phyloP scores from a whole-genome alignment of 2,888 invertebrate species.

The Acanthosepion pharaonis region DNA sequence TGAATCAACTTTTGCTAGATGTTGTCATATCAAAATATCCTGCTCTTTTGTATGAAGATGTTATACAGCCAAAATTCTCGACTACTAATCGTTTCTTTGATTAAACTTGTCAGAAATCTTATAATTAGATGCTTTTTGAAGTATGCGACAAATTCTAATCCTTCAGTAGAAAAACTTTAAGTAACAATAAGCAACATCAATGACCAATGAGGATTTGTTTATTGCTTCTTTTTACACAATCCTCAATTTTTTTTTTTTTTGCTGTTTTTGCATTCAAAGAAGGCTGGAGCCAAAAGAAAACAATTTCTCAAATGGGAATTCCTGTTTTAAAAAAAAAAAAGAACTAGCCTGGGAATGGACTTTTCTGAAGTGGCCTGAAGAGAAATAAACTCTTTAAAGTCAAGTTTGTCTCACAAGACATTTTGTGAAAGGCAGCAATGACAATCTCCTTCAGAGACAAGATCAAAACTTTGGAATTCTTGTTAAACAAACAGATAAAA shows the following conservation, averaged over 20 bases:
- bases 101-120: too few relatives aligned
- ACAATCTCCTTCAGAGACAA: constrained; percentile 33
- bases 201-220: background rate
- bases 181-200: too few relatives aligned
- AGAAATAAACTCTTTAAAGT: constrained; percentile 16
- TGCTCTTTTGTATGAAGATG: too few relatives aligned
- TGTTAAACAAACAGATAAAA: background rate
- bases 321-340: background rate
- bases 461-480: background rate
- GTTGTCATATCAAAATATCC: too few relatives aligned
- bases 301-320: background rate
- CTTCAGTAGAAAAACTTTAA: too few relatives aligned
- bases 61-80: too few relatives aligned
- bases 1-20: too few relatives aligned
- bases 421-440: background rate
- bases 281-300: constrained; percentile 8
- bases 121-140: too few relatives aligned
- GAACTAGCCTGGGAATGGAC: background rate
- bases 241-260: background rate
- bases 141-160: too few relatives aligned
- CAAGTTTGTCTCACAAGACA: background rate
- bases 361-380: constrained; percentile 7
- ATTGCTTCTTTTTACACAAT: background rate
- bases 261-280: background rate
- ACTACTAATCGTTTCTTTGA: too few relatives aligned